These are phyloP conservation scores for Mamestra brassicae DNA, from an alignment of 2,888 invertebrate genomes.

Conservation along the genomic window DNA sequence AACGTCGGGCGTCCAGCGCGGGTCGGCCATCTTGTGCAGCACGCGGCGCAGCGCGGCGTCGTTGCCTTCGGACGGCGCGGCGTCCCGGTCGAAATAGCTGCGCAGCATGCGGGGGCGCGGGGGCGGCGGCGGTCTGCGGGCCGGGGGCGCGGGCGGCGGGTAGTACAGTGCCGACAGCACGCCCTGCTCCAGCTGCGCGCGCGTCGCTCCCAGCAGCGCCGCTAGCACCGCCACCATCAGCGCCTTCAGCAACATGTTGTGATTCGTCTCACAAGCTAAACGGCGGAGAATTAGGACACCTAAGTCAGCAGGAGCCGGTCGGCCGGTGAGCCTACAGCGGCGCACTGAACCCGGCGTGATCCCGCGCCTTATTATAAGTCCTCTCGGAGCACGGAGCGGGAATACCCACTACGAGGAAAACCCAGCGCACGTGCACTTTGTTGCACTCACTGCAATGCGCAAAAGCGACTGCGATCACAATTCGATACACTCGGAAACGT, in stretches of 20 bases:
- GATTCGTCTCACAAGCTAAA: neutral
- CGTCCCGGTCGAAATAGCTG: constrained; percentile 63
- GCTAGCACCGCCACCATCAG: constrained; percentile 4
- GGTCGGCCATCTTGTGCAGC: constrained; percentile 51
- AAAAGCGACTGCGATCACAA: constrained; percentile 9
- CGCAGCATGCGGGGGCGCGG: constrained; percentile 29
- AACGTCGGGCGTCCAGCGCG: constrained; percentile 67
- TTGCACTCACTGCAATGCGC: constrained; percentile 8
- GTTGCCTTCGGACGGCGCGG: constrained; percentile 54
- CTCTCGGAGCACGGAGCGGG: constrained; percentile 12
- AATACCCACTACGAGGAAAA: constrained; percentile 48
- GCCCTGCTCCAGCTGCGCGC: constrained; percentile 61
- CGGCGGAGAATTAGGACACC: neutral
- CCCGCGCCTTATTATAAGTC: constrained; percentile 7
- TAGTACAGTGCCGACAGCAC: constrained; percentile 61
- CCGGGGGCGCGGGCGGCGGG: constrained; percentile 40
- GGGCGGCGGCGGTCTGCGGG: neutral
- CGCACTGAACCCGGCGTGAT: neutral
- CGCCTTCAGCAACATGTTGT: constrained; percentile 33
- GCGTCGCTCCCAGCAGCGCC: constrained; percentile 22
- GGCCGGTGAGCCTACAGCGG: neutral
- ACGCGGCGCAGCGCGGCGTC: constrained; percentile 52
- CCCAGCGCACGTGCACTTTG: constrained; percentile 16
- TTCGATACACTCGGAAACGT: constrained; percentile 8
- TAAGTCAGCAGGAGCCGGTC: neutral